These are phyloP conservation scores for Dynastes hyllus DNA, from an alignment of 2,888 invertebrate species.

Conservation along the genomic window DNA sequence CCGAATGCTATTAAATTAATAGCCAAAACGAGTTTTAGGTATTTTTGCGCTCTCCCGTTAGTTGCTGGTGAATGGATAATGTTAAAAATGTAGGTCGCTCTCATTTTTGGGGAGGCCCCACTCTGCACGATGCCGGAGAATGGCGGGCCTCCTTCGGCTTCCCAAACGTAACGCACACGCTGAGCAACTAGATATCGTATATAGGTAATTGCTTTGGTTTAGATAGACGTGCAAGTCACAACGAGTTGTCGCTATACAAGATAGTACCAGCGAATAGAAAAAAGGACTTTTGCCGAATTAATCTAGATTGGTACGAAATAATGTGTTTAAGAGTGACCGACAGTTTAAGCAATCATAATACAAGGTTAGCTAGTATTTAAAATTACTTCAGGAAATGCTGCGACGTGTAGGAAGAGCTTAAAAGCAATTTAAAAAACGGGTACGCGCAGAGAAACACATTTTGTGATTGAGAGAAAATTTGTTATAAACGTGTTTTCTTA, in stretches of 20 bases:
- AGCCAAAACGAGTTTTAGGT: slow-evolving; percentile 59
- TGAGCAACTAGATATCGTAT: not conserved
- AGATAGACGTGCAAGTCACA: not conserved
- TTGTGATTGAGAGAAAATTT: not conserved
- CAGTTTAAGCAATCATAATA: not conserved
- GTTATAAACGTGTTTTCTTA: not conserved
- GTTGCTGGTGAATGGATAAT: slow-evolving; percentile 58
- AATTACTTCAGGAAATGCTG: not conserved
- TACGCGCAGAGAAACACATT: not conserved
- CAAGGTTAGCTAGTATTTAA: slow-evolving; percentile 12
- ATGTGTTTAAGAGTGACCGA: slow-evolving; percentile 2
- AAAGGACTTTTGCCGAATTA: not conserved
- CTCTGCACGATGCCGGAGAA: slow-evolving; percentile 29
- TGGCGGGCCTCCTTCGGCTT: slow-evolving; percentile 23
- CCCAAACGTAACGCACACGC: slow-evolving; percentile 10
- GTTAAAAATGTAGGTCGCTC: slow-evolving; percentile 59
- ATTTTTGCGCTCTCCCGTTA: slow-evolving; percentile 60
- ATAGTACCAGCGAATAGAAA: not conserved
- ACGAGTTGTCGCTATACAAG: not conserved
- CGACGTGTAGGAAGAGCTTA: not conserved
- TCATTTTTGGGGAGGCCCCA: slow-evolving; percentile 53
- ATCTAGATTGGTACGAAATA: slow-evolving; percentile 8
- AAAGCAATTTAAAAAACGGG: not conserved
- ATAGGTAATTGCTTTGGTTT: not conserved
- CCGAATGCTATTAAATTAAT: slow-evolving; percentile 45